Percentiles rank a stretch among this genome's conserved stretches.
phyloP scores from a whole-genome alignment of 2,113 vertebrate species.

The Halichoeres trimaculatus region DNA sequence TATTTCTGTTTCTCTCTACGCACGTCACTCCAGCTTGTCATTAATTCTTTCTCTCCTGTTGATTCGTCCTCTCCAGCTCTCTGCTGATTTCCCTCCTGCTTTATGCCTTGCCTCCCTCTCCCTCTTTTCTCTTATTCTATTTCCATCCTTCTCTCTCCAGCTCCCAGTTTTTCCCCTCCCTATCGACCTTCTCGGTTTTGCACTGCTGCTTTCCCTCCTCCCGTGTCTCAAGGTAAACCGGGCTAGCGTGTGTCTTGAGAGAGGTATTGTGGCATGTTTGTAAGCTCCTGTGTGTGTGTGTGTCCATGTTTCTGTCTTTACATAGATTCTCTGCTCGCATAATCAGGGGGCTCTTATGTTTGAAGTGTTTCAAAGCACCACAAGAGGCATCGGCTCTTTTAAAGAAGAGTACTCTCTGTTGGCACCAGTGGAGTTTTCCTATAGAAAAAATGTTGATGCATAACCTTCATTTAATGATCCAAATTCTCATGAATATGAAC shows the following conservation, averaged over 20 bases:
- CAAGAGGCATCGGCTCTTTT: constrained; percentile 9
- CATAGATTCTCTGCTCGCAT: constrained; percentile 62
- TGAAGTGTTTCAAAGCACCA: constrained; percentile 23
- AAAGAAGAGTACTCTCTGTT: constrained; percentile 11
- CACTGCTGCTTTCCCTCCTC: constrained; percentile 51
- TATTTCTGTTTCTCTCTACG: constrained; percentile 14
- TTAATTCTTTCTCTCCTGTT: constrained; percentile 38
- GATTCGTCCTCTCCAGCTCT: constrained; percentile 3
- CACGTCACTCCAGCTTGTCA: constrained; percentile 22
- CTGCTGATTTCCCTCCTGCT: background rate
- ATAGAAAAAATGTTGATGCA: constrained; percentile 24
- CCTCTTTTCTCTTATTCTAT: constrained; percentile 40
- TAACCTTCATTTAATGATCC: constrained; percentile 8
- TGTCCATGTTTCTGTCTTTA: constrained; percentile 47
- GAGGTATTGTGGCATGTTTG: constrained; percentile 17
- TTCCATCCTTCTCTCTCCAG: constrained; percentile 44
- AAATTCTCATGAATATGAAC: background rate
- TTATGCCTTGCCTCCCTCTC: constrained; percentile 11
- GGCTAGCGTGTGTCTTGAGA: constrained; percentile 55
- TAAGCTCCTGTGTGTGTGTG: constrained; percentile 24
- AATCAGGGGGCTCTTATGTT: constrained; percentile 60
- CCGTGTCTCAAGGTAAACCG: constrained; percentile 66
- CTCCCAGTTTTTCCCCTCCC: constrained; percentile 48
- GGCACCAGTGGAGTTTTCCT: constrained; percentile 5
- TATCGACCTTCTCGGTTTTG: constrained; percentile 56